A percentile compares a stretch with the other conserved stretches of the same genome.
Evolutionary conservation across 2,888 invertebrate species (phyloP).

Genomic region (Rutpela maculata): DNA sequence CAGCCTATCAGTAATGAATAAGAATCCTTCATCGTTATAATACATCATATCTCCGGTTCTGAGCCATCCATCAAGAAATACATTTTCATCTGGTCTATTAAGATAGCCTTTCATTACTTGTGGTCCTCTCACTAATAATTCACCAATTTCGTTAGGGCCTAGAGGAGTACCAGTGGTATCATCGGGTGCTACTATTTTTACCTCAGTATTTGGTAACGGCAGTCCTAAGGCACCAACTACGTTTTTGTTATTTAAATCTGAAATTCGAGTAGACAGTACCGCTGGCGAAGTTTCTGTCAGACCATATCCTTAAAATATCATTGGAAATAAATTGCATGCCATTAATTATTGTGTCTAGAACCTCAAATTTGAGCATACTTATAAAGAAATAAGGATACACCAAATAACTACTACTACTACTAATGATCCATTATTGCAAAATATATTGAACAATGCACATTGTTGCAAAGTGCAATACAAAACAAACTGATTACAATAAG

Average conservation of each 20-base stretch:
- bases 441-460: too few relatives aligned
- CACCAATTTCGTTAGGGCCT: constrained; percentile 75
- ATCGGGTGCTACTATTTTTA: constrained; percentile 79
- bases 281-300: constrained; percentile 85
- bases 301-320: constrained; percentile 79
- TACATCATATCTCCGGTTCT: constrained; percentile 80
- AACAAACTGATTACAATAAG: too few relatives aligned
- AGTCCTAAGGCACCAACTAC: constrained; percentile 75
- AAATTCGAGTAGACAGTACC: constrained; percentile 59
- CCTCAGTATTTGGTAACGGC: constrained; percentile 79
- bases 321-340: background rate
- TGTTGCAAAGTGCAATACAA: too few relatives aligned
- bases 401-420: too few relatives aligned
- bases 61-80: constrained; percentile 81
- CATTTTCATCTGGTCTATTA: constrained; percentile 79
- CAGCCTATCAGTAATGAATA: constrained; percentile 85
- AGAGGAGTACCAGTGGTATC: constrained; percentile 55
- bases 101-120: constrained; percentile 90
- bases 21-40: constrained; percentile 79
- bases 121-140: constrained; percentile 85
- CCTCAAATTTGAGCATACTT: too few relatives aligned
- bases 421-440: too few relatives aligned
- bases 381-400: too few relatives aligned
- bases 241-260: constrained; percentile 28
- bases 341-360: too few relatives aligned